phyloP scores from a whole-genome alignment of 2,113 vertebrate genomes.

The Osmerus eperlanus region DNA sequence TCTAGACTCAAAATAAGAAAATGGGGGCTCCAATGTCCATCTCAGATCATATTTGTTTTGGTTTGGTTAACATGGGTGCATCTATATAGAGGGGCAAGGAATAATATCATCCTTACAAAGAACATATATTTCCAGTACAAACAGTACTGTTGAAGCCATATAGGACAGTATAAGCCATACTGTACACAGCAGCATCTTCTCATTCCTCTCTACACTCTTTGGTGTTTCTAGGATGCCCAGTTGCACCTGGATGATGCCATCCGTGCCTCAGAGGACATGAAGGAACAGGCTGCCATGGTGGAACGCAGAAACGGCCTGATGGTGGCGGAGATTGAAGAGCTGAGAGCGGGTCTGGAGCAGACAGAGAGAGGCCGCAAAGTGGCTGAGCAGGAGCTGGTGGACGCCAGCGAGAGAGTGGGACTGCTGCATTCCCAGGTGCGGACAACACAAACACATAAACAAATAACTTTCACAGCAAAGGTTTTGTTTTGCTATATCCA shows the following conservation, averaged over 20 bases:
- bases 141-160: too few relatives aligned
- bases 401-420: conserved; percentile 65
- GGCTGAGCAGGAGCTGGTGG: conserved; percentile 78
- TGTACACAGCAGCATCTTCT: neutral
- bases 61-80: too few relatives aligned
- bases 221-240: conserved; percentile 1
- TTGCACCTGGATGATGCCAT: conserved; percentile 8
- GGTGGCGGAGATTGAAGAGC: conserved; percentile 76
- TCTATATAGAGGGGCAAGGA: too few relatives aligned
- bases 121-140: too few relatives aligned
- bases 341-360: conserved; percentile 73
- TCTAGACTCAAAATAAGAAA: too few relatives aligned
- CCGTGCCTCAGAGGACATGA: conserved; percentile 64
- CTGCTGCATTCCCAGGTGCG: conserved; percentile 75
- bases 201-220: neutral
- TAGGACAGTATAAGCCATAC: too few relatives aligned
- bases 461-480: too few relatives aligned
- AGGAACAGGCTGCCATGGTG: conserved; percentile 75
- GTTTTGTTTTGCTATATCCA: too few relatives aligned
- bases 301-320: conserved; percentile 76
- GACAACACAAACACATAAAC: too few relatives aligned
- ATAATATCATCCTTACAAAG: too few relatives aligned
- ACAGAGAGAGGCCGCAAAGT: conserved; percentile 74
- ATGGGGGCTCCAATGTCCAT: too few relatives aligned
- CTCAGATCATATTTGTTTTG: too few relatives aligned